Evolutionary conservation across 2,113 vertebrate species (phyloP).

Genomic region (Bubo bubo): DNA sequence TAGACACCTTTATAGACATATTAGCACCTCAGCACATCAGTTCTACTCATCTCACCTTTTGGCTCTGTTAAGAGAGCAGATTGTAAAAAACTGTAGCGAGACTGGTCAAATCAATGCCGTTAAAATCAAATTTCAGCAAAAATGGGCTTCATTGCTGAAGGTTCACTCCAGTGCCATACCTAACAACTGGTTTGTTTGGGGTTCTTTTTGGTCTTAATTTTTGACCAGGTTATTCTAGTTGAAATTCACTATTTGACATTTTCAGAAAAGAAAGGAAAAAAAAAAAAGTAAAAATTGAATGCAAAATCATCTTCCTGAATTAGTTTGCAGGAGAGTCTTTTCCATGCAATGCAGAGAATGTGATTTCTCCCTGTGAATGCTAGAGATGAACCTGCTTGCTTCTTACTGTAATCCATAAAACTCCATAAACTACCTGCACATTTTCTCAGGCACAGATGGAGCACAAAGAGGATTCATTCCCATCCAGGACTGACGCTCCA

Average conservation of each 20-base stretch:
- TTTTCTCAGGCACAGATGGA: background rate
- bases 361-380: background rate
- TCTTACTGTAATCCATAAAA: background rate
- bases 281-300: background rate
- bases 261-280: background rate
- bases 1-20: slow-evolving; percentile 35
- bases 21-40: slow-evolving; percentile 37
- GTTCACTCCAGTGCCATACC: background rate
- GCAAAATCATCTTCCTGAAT: background rate
- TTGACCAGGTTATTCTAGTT: background rate
- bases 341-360: background rate
- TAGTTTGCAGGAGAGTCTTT: background rate
- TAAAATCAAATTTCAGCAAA: background rate
- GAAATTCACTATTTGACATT: background rate
- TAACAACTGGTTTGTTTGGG: background rate
- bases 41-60: slow-evolving; percentile 33
- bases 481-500: background rate
- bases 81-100: background rate
- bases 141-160: background rate
- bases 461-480: background rate
- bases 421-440: background rate
- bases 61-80: background rate
- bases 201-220: background rate
- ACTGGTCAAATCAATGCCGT: background rate
- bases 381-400: background rate